Conservation (phyloP, 2,797 vertebrate species). For the Leuciscus waleckii region DNA sequence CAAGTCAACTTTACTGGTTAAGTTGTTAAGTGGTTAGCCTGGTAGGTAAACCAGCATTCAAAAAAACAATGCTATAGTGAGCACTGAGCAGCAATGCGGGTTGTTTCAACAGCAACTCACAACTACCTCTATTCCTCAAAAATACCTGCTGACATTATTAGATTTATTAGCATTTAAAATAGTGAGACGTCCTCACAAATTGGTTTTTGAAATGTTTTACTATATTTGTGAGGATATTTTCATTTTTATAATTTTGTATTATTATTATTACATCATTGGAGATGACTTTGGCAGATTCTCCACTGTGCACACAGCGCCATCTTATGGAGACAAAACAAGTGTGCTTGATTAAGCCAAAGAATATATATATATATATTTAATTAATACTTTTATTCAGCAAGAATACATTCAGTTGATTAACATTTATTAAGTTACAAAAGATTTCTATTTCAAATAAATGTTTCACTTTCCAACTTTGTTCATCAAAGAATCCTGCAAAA, state of each 20-base stretch:
- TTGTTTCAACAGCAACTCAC: neutral
- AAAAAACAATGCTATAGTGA: neutral
- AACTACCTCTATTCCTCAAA: neutral
- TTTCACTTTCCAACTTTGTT: neutral
- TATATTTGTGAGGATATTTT: neutral
- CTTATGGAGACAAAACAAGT: constrained; percentile 34
- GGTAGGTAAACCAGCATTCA: neutral
- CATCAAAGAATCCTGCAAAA: neutral
- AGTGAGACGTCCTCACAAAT: neutral
- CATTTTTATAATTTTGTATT: neutral
- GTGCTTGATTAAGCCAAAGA: neutral
- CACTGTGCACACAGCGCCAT: constrained; percentile 28
- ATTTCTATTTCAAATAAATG: neutral
- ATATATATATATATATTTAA: neutral
- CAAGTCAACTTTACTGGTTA: neutral
- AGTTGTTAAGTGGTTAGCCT: neutral
- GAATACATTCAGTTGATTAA: neutral
- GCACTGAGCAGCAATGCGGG: neutral
- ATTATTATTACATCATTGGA: neutral
- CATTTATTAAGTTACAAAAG: neutral
- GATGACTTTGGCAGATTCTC: neutral
- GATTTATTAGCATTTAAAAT: neutral
- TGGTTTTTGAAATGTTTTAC: neutral
- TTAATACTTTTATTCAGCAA: neutral
- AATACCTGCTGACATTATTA: neutral